Evolutionary conservation across 2,888 invertebrate genomes (phyloP).

Genomic region (Argynnis bischoffii): DNA sequence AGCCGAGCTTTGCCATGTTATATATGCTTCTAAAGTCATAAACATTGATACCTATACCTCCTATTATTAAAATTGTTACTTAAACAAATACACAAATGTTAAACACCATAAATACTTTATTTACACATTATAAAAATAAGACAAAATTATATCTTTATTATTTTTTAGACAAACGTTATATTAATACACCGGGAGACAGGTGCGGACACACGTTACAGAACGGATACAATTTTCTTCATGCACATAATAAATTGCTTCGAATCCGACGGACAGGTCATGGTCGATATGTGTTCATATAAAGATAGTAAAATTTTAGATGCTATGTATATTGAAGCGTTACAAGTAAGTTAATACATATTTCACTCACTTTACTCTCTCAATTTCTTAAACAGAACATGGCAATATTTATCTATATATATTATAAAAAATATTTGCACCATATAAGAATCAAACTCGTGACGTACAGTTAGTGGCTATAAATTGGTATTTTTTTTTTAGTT

Average conservation of each 20-base stretch:
- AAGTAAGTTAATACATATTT: slow-evolving; percentile 70
- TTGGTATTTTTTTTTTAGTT: background rate
- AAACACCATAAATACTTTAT: background rate
- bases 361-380: no score
- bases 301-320: slow-evolving; percentile 91
- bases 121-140: background rate
- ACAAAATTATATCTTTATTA: background rate
- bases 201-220: slow-evolving; percentile 58
- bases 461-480: no score
- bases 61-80: no score
- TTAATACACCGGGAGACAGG: slow-evolving; percentile 84
- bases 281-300: slow-evolving; percentile 92
- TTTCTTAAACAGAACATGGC: no score
- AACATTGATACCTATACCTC: no score
- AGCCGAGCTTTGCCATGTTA: no score
- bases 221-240: slow-evolving; percentile 89
- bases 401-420: no score
- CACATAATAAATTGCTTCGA: slow-evolving; percentile 95
- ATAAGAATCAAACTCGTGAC: no score
- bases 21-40: no score
- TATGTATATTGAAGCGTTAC: slow-evolving; percentile 91
- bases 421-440: no score
- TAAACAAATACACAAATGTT: no score
- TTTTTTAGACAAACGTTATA: slow-evolving; percentile 83
- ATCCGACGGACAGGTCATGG: slow-evolving; percentile 83